phyloP scores from a whole-genome alignment of 2,888 invertebrate species.

The Agapostemon virescens region DNA sequence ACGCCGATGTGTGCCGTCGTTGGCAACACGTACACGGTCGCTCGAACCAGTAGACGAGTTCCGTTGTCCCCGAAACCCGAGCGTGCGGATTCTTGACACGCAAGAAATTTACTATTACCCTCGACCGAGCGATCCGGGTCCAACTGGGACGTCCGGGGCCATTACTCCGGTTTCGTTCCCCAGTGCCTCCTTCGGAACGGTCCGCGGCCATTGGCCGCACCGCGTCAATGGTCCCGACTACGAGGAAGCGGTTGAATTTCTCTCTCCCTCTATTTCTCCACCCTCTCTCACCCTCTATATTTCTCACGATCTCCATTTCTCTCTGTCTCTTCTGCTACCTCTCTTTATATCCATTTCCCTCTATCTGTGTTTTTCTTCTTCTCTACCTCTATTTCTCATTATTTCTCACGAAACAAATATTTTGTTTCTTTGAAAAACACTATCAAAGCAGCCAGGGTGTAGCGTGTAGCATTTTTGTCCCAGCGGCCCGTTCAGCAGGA shows the following conservation, averaged over 20 bases:
- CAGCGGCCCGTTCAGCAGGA: no score
- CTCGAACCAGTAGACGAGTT: constrained; percentile 8
- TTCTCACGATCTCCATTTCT: no score
- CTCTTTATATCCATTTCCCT: no score
- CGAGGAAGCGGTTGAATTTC: no score
- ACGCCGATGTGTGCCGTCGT: background rate
- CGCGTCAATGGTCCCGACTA: constrained; percentile 20
- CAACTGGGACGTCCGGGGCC: constrained; percentile 54
- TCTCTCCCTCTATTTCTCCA: background rate
- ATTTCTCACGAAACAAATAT: no score
- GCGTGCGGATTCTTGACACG: constrained; percentile 33
- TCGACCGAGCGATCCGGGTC: constrained; percentile 39
- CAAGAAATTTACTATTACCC: constrained; percentile 54
- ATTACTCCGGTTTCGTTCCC: constrained; percentile 58
- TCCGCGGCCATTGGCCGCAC: constrained; percentile 17
- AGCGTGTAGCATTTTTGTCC: no score
- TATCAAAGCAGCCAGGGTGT: no score
- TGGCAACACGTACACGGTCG: constrained; percentile 9
- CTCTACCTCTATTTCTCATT: no score
- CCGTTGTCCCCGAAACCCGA: constrained; percentile 6
- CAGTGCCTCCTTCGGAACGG: background rate
- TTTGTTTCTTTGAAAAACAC: no score
- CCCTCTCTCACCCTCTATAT: no score
- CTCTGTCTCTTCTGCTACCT: no score
- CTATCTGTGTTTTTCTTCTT: background rate